A percentile compares a stretch with the other conserved stretches of the same genome.
phyloP scores from a whole-genome alignment of 2,888 invertebrate genomes.

The Caenorhabditis plicata region DNA sequence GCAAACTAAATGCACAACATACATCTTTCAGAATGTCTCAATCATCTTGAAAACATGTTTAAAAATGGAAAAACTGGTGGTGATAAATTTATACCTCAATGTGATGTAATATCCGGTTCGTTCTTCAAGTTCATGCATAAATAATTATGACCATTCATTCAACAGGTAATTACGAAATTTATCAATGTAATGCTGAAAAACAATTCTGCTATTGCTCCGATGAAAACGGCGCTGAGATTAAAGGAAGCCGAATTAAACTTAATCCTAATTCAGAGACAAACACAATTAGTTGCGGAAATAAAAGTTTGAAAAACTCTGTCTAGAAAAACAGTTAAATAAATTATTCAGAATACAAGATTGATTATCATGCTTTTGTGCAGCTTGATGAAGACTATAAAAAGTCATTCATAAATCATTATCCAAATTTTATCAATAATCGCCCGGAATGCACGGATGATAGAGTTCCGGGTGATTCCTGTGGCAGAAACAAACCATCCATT shows the following conservation, averaged over 20 bases:
- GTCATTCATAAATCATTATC: too few species aligned
- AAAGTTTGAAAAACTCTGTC: too few species aligned
- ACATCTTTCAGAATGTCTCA: slow-evolving; percentile 30
- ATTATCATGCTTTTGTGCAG: slow-evolving; percentile 14
- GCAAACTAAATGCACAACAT: too few species aligned
- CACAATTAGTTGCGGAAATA: too few species aligned
- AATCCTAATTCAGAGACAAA: too few species aligned
- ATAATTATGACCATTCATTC: background rate
- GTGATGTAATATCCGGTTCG: slow-evolving; percentile 29
- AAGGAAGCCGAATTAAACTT: too few species aligned
- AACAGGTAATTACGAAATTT: slow-evolving; percentile 37
- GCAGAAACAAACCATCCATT: slow-evolving; percentile 13
- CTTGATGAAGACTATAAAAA: slow-evolving; percentile 6
- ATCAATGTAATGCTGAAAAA: slow-evolving; percentile 38
- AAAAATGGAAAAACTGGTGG: slow-evolving; percentile 30
- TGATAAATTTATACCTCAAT: slow-evolving; percentile 33
- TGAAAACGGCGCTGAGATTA: slow-evolving; percentile 35
- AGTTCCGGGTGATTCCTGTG: slow-evolving; percentile 37
- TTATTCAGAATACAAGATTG: slow-evolving; percentile 8
- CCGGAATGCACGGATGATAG: slow-evolving; percentile 36
- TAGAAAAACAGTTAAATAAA: slow-evolving; percentile 25
- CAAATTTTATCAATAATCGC: too few species aligned
- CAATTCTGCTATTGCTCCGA: slow-evolving; percentile 47
- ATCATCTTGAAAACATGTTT: slow-evolving; percentile 27
- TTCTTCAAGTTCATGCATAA: background rate